Evolutionary conservation across 1,140 invertebrate species (phyloP), one percentile per base, ranked within the genome.

Genomic region (Ericerus pela): DNA sequence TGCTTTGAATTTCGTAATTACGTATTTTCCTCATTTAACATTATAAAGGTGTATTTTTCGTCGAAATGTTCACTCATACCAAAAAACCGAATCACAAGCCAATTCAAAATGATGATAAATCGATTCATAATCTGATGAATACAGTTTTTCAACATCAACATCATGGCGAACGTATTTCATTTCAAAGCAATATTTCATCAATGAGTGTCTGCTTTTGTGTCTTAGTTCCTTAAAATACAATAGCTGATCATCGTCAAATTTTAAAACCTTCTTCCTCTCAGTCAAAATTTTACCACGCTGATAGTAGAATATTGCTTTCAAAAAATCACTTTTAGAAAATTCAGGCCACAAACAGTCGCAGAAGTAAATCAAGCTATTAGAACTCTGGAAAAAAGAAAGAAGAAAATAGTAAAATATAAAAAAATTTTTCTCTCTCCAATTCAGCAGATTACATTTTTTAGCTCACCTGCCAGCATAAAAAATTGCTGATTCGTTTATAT

Each of bases 401-500:
- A n/a, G n/a, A 47, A 20, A 4, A 24, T 5, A 24, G 22, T 6
- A 33, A 33, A 33, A 33, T 10, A 33, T 33, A 10, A 33, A 33
- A 10, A 33, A 8, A 33, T 33, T 33, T 33, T 33, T 33, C n/a
- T 33, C n/a, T 33, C 30, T 33, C n/a, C n/a, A 33, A 10, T 33
- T 33, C n/a, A 10, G 30, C n/a, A 10, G n/a, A 33, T 33, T 18
- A 41, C 5, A 16, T 41, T 47, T 5, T 33, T 8, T 47, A n/a
- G n/a, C n/a, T n/a, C n/a, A 47, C 41, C 41, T 47, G 41, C 41
- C 41, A 47, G 3, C 12, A 24, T 22, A 47, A 47, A 22, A 47
- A 47, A 14, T 47, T 24, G 14, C 41, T 47, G 22, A 47, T 47
- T 47, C 41, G 22, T 47, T 47, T 47, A 14, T 47, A 47, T 14